Base-by-base conservation (phyloP, 2,797 vertebrate species). In the Danio aesculapii region DNA sequence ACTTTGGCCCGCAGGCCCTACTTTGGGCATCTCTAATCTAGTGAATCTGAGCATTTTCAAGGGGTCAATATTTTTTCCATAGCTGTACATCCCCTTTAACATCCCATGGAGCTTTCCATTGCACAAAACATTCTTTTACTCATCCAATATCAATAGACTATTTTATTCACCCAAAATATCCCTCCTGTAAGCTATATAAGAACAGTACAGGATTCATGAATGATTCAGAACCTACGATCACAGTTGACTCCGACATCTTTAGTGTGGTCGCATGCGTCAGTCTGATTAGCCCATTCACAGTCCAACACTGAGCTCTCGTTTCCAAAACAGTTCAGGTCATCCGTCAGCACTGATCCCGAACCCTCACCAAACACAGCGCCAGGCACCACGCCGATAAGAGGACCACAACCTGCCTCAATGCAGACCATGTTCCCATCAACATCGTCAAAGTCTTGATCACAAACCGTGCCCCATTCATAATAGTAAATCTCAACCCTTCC, bases 251-350 rank as follows among this genome's bases (percentile, higher is more conserved):
- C 69, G 19, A 14, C 69, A 1, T 80, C 78, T 39, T 7, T 53
- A 0, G 6, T 39, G 77, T 80, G 77, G 41, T 72, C 19, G 47
- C 77, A 80, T 10, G 4, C 6, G 0, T 80, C 50, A 9, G 47
- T 63, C 6, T 53, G 68, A 68, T 72, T 71, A 1, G 9, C 14
- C 75, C 62, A 75, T 1, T 30, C 39, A 10, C 71, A 81, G 8
- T 64, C 13, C 11, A 57, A 9, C 59, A 76, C 41, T 6, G 62
- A 62, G 21, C 49, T 70, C 12, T 72, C 68, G 39, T 82, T 83
- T 7, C 67, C 75, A 2, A 11, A 73, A 66, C 68, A 64, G 68
- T 64, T 72, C 52, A 80, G 41, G 11, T 80, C 69, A 49, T 72
- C 69, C 6, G 69, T 80, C 7, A 80, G 41, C 5, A 66, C 8